phyloP scores from a whole-genome alignment of 2,888 invertebrate genomes.

The Agrochola macilenta region DNA sequence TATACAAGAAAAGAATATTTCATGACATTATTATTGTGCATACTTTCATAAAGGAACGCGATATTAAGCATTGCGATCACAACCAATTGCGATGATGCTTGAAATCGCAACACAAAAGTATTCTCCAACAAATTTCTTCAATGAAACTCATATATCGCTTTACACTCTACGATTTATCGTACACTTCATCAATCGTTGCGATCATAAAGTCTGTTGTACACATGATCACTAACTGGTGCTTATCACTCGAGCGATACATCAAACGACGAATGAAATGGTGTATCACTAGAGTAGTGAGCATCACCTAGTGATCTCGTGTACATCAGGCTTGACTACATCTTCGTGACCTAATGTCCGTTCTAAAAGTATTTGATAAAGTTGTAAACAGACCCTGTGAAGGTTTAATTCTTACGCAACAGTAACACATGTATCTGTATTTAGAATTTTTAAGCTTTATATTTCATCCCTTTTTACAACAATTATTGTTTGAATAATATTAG shows the following conservation, averaged over 20 bases:
- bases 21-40: not conserved
- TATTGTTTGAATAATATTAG: too few relatives aligned
- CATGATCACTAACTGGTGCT: conserved; percentile 3
- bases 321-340: too few relatives aligned
- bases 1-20: not conserved
- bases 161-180: conserved; percentile 23
- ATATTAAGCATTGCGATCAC: not conserved
- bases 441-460: too few relatives aligned
- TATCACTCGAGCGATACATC: not conserved
- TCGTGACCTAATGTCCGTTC: too few relatives aligned
- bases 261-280: not conserved
- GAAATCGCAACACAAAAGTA: not conserved
- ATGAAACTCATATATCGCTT: conserved; percentile 17
- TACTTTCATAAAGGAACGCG: not conserved
- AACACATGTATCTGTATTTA: too few relatives aligned
- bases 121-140: not conserved
- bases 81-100: not conserved
- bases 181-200: conserved; percentile 15
- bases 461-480: too few relatives aligned
- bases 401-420: too few relatives aligned
- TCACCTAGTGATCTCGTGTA: not conserved
- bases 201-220: not conserved
- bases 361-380: too few relatives aligned
- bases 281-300: not conserved
- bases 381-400: too few relatives aligned